A percentile compares a stretch with the other conserved stretches of the same genome.
Evolutionary conservation across 53 echinoderm and acorn worm species (phyloP).

Genomic region (Paracentrotus lividus): DNA sequence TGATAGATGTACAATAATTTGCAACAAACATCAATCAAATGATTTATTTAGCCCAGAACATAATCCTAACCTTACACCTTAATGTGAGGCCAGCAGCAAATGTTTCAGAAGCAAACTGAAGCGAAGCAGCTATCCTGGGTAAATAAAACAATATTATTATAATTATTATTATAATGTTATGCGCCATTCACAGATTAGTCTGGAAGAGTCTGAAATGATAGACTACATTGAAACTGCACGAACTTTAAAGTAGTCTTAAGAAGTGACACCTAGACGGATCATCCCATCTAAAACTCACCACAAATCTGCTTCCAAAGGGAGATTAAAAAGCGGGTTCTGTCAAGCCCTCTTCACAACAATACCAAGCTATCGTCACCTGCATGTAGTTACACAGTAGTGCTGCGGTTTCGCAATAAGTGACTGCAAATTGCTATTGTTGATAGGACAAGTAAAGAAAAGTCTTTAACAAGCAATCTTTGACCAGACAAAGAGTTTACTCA

Average conservation of each 20-base stretch:
- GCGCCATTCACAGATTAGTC: no score
- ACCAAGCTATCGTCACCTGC: slow-evolving; percentile 9
- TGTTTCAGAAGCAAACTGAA: no score
- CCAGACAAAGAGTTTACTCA: slow-evolving; percentile 42
- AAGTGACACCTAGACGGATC: slow-evolving; percentile 17
- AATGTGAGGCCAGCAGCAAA: no score
- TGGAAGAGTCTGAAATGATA: neutral
- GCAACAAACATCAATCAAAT: no score
- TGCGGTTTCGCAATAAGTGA: slow-evolving; percentile 31
- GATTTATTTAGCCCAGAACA: no score
- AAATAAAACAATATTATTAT: no score
- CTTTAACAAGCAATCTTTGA: slow-evolving; percentile 49
- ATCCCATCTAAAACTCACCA: neutral
- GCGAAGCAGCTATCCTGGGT: no score
- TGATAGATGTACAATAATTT: no score
- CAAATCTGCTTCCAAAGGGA: neutral
- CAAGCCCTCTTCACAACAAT: neutral
- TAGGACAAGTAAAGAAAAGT: neutral
- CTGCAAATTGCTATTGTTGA: slow-evolving; percentile 32
- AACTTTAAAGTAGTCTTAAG: neutral
- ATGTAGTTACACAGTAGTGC: neutral
- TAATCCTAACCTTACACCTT: no score
- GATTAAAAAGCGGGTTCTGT: neutral
- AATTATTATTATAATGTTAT: no score
- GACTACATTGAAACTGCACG: neutral